Conservation (phyloP, 2,797 vertebrate species). For the Dermochelys coriacea region DNA sequence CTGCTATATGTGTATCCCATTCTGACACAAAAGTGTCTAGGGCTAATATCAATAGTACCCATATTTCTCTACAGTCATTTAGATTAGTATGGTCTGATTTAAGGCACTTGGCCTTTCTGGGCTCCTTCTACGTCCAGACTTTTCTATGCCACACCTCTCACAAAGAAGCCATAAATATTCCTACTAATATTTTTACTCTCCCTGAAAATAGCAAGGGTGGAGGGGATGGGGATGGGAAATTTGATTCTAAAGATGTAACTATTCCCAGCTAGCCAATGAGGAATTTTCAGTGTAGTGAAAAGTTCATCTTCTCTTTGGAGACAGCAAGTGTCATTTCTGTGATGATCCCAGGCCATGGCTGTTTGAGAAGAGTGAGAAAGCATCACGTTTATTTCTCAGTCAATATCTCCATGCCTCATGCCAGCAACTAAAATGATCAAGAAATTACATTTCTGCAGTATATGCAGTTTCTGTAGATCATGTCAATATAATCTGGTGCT, state of each 20-base stretch:
- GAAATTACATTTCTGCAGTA: constrained; percentile 8
- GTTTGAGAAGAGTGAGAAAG: background rate
- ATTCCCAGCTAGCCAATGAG: background rate
- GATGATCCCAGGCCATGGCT: background rate
- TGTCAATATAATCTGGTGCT: background rate
- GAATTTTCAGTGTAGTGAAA: background rate
- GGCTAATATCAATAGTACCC: background rate
- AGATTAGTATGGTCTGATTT: background rate
- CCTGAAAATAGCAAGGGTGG: background rate
- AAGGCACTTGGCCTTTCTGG: background rate
- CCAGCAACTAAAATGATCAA: background rate
- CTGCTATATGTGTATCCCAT: background rate
- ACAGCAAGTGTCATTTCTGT: background rate
- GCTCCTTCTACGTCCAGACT: background rate
- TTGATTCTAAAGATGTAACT: background rate
- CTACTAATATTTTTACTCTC: constrained; percentile 21
- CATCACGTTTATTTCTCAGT: background rate
- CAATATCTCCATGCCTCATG: background rate
- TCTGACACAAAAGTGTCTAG: background rate
- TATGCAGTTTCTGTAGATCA: background rate
- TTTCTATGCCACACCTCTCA: background rate
- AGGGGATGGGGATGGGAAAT: background rate
- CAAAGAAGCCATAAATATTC: background rate
- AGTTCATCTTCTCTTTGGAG: background rate
- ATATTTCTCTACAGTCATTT: background rate